phyloP scores from a whole-genome alignment of 1,140 invertebrate genomes.

The Sesamia nonagrioides region DNA sequence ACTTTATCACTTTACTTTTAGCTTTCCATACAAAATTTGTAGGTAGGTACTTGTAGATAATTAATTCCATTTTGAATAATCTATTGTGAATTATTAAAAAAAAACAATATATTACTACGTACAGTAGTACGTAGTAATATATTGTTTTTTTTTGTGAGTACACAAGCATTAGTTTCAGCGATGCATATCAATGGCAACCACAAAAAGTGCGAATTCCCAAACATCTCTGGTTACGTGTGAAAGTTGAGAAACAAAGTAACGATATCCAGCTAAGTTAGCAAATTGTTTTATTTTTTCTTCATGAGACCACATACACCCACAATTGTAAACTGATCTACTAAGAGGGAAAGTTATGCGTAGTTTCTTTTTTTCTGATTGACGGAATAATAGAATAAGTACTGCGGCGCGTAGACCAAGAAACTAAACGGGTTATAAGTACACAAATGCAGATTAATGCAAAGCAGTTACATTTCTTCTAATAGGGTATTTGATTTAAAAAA shows the following conservation, averaged over 20 bases:
- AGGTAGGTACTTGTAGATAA: too few species aligned
- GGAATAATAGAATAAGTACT: slow-evolving; percentile 15
- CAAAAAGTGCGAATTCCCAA: slow-evolving; percentile 50
- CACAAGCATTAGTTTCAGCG: neutral
- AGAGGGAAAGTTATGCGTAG: slow-evolving; percentile 46
- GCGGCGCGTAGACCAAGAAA: neutral
- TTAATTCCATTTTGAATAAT: too few species aligned
- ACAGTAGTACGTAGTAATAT: too few species aligned
- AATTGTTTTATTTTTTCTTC: slow-evolving; percentile 49
- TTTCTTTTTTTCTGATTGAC: slow-evolving; percentile 27
- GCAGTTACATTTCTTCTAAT: neutral
- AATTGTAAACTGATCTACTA: slow-evolving; percentile 48
- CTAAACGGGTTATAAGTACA: neutral
- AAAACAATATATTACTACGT: too few species aligned
- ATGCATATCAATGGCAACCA: slow-evolving; percentile 28
- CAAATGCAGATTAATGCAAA: neutral
- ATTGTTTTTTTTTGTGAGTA: too few species aligned
- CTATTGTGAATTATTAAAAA: too few species aligned
- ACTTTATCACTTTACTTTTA: too few species aligned
- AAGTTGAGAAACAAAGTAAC: slow-evolving; percentile 50
- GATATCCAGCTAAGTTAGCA: slow-evolving; percentile 36
- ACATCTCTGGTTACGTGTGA: slow-evolving; percentile 51
- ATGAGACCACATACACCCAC: slow-evolving; percentile 39
- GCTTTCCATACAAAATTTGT: too few species aligned
- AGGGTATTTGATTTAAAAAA: too few species aligned